Evolutionary conservation across 2,113 vertebrate genomes (phyloP), one percentile per base, ranked within the genome.

Genomic region (Benthochromis sp.): DNA sequence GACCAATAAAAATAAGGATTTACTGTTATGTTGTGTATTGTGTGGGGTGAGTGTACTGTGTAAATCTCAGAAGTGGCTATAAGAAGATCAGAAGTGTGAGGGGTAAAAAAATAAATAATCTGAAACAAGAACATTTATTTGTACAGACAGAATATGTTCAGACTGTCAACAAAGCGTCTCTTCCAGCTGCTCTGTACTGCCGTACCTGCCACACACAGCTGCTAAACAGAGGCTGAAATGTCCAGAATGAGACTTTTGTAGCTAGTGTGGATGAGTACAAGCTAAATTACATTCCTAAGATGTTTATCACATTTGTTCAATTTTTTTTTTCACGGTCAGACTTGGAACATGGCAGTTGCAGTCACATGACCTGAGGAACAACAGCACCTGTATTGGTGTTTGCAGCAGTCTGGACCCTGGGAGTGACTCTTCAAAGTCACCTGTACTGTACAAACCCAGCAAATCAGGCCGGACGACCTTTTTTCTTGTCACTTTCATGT

Each of bases 1-100:
- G 96, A 96, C 95, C 95, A 97, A 96, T 95, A 96, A 95, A 97
- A 91, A 38, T 5, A 69, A 38, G 0, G 0, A 38, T 9, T 84
- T 53, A 88, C 57, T 88, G 71, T 73, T 61, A 86, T n/a, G 40
- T 87, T 50, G 3, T 17, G 9, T 71, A 4, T 53, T 14, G 2
- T 38, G 14, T 50, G 29, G 53, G 8, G 5, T 21, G 21, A 24
- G 17, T n/a, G 14, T 10, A 8, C 3, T 7, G 9, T 47, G 21
- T 19, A 76, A 50, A 47, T 29, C 24, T 78, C 16, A 31, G 9
- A n/a, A 50, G 43, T 31, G 43, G 16, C 14, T 31, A 5, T 11
- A 9, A 47, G 14, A 82, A 38, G 3, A 38, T 55, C 31, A 24
- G 55, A 61, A 83, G 13, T 24, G 16, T 21, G 7, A 38, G 31